Evolutionary conservation across 2,888 invertebrate genomes (phyloP).

Genomic region (Saturnia pavonia): DNA sequence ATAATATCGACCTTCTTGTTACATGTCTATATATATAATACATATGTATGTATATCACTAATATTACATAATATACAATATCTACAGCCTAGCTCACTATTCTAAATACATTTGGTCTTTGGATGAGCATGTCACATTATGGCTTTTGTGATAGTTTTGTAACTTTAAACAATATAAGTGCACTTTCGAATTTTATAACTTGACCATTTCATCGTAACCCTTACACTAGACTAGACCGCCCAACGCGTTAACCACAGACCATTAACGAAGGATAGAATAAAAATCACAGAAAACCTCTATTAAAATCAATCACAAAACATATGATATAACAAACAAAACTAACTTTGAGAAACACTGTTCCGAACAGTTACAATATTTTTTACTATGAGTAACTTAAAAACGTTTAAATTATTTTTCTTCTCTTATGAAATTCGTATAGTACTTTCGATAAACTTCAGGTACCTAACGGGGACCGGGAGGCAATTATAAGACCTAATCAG

Average conservation of each 20-base stretch:
- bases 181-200: slow-evolving; percentile 74
- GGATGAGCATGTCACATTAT: slow-evolving; percentile 79
- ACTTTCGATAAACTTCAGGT: slow-evolving; percentile 59
- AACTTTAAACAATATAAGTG: slow-evolving; percentile 75
- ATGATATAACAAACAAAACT: slow-evolving; percentile 50
- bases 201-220: slow-evolving; percentile 56
- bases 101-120: slow-evolving; percentile 80
- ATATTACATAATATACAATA: slow-evolving; percentile 61
- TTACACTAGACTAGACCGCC: slow-evolving; percentile 76
- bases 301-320: slow-evolving; percentile 49
- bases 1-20: slow-evolving; percentile 50
- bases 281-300: slow-evolving; percentile 62
- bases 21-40: slow-evolving; percentile 46
- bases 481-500: slow-evolving; percentile 46
- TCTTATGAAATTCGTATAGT: slow-evolving; percentile 32
- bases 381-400: slow-evolving; percentile 37
- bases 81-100: slow-evolving; percentile 72
- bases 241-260: slow-evolving; percentile 55
- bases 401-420: slow-evolving; percentile 35
- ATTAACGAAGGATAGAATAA: slow-evolving; percentile 52
- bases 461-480: slow-evolving; percentile 75
- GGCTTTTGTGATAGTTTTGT: slow-evolving; percentile 74
- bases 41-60: slow-evolving; percentile 54
- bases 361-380: slow-evolving; percentile 44
- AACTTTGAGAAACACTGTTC: slow-evolving; percentile 80